phyloP scores from a whole-genome alignment of 1,140 invertebrate species.

The Ctenoplectra terminalis region DNA sequence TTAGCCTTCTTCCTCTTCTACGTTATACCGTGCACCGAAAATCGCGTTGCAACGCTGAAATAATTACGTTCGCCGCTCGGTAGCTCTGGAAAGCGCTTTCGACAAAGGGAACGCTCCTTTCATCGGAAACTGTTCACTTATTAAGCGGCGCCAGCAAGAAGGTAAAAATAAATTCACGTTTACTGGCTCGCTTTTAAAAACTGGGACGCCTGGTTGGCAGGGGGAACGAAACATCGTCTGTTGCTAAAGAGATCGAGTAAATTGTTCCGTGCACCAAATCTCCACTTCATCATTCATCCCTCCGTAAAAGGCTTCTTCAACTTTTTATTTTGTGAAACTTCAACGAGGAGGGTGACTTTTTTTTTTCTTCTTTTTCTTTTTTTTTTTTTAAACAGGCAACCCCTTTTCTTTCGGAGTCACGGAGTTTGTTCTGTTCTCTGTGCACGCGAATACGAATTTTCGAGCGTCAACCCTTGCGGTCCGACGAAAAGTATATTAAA shows the following conservation, averaged over 20 bases:
- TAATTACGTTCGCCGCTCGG: conserved; percentile 2
- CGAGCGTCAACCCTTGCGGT: conserved; percentile 17
- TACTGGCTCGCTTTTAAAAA: conserved; percentile 23
- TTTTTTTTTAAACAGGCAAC: too few relatives aligned
- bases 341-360: neutral
- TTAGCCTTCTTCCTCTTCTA: neutral
- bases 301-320: neutral
- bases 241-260: conserved; percentile 3
- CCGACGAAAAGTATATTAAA: neutral
- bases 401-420: too few relatives aligned
- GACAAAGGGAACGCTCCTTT: conserved; percentile 2
- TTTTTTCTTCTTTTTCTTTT: neutral
- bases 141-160: conserved; percentile 34
- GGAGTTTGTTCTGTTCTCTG: neutral
- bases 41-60: conserved; percentile 4
- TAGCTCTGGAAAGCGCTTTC: neutral
- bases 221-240: neutral
- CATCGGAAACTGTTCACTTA: conserved; percentile 14
- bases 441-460: neutral
- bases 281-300: neutral
- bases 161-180: conserved; percentile 52
- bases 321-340: neutral
- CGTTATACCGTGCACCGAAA: neutral
- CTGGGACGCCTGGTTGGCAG: conserved; percentile 6
- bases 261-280: neutral